Evolutionary conservation across 2,113 vertebrate species (phyloP).

Genomic region (Eptatretus burgeri): DNA sequence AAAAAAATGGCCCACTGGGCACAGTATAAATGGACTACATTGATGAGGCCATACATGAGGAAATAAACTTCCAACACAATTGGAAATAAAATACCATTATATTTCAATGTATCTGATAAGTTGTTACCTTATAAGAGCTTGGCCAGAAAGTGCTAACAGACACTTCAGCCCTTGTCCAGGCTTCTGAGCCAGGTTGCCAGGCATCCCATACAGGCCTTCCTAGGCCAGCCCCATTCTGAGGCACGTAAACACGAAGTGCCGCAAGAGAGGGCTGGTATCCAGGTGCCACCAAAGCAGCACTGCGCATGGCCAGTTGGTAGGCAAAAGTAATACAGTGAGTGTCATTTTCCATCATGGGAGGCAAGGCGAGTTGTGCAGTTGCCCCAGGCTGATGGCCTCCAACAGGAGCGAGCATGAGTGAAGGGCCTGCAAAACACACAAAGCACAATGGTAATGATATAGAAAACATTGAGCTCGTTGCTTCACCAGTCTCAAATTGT

Average conservation of each 20-base stretch:
- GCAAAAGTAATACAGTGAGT: conserved; percentile 96
- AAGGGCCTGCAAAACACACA: too few species aligned
- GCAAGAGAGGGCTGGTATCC: conserved; percentile 21
- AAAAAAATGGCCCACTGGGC: neutral
- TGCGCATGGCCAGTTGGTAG: conserved; percentile 32
- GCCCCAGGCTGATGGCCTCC: too few species aligned
- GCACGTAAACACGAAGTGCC: conserved; percentile 70
- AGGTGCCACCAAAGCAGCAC: conserved; percentile 1
- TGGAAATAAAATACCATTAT: neutral
- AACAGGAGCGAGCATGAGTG: too few species aligned
- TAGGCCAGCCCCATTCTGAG: conserved; percentile 71
- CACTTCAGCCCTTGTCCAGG: conserved; percentile 43
- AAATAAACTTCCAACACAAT: neutral
- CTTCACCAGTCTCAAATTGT: too few species aligned
- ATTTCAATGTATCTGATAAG: neutral
- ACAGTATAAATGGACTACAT: neutral
- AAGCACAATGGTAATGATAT: too few species aligned
- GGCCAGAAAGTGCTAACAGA: conserved; percentile 98
- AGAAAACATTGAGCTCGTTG: too few species aligned
- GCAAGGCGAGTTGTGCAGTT: conserved; percentile 47
- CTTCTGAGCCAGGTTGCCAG: conserved; percentile 48
- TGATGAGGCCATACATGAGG: neutral
- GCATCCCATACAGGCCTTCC: conserved; percentile 95
- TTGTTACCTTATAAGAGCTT: conserved; percentile 78
- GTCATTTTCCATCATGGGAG: conserved; percentile 90